Percentiles rank a stretch among this genome's conserved stretches.
Conservation (phyloP, 2,797 vertebrate species). For the Craterocephalus amniculus region DNA sequence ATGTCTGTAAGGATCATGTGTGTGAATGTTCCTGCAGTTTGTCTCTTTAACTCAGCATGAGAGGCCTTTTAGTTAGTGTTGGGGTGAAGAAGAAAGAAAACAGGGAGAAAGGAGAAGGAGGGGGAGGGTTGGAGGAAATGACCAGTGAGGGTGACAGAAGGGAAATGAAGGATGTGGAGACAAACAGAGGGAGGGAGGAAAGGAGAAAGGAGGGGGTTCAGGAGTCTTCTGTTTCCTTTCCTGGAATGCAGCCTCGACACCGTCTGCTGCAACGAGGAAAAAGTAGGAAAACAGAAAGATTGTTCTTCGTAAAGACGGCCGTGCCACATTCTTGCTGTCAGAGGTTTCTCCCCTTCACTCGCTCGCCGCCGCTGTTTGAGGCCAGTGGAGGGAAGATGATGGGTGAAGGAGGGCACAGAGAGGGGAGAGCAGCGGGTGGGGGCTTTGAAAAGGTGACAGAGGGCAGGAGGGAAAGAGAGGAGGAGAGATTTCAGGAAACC, state of each 20-base stretch:
- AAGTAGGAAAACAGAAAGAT: slow-evolving; percentile 76
- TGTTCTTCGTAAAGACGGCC: slow-evolving; percentile 74
- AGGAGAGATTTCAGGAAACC: slow-evolving; percentile 37
- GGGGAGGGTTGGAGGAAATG: slow-evolving; percentile 61
- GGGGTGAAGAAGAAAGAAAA: slow-evolving; percentile 48
- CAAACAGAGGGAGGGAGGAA: slow-evolving; percentile 52
- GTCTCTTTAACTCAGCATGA: slow-evolving; percentile 37
- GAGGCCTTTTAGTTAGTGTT: slow-evolving; percentile 31
- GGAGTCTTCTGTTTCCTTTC: slow-evolving; percentile 73
- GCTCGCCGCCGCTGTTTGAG: slow-evolving; percentile 49
- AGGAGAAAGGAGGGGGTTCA: slow-evolving; percentile 58
- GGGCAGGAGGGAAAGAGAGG: slow-evolving; percentile 33
- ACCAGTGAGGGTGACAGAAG: slow-evolving; percentile 67
- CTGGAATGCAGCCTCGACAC: slow-evolving; percentile 76
- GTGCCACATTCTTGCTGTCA: slow-evolving; percentile 78
- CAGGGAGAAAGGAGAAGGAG: background rate
- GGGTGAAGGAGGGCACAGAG: slow-evolving; percentile 39
- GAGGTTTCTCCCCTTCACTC: slow-evolving; percentile 22
- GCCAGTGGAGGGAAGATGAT: slow-evolving; percentile 38
- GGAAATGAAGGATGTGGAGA: slow-evolving; percentile 76
- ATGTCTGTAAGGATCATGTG: slow-evolving; percentile 10
- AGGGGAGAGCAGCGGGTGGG: slow-evolving; percentile 30
- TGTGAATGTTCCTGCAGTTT: slow-evolving; percentile 1
- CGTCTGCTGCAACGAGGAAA: slow-evolving; percentile 66
- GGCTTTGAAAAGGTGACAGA: slow-evolving; percentile 53